Conservation (phyloP, 2,888 invertebrate species). For the Nasonovia ribisnigri region DNA sequence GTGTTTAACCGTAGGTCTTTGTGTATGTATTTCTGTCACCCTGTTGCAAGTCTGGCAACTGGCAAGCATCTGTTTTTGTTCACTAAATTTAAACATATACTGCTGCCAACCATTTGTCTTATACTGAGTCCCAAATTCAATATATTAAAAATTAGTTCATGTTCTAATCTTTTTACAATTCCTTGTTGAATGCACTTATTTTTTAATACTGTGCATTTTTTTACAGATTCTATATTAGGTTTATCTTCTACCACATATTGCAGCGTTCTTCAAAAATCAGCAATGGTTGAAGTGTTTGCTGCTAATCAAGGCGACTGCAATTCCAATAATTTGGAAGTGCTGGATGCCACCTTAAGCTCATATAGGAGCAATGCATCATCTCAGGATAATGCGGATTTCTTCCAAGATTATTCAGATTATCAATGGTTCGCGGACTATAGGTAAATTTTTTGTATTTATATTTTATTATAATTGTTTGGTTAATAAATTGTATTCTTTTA, state of each 20-base stretch:
- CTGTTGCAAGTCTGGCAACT: conserved; percentile 58
- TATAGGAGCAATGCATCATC: conserved; percentile 70
- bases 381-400: conserved; percentile 75
- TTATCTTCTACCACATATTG: conserved; percentile 57
- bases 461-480: conserved; percentile 5
- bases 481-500: conserved; percentile 17
- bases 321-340: conserved; percentile 73
- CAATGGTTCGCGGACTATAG: conserved; percentile 93
- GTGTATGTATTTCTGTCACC: conserved; percentile 58
- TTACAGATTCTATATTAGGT: conserved; percentile 59
- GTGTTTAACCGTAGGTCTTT: conserved; percentile 33
- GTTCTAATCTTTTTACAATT: conserved; percentile 34
- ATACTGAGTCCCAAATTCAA: conserved; percentile 49
- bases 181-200: conserved; percentile 6
- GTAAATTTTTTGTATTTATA: conserved; percentile 71
- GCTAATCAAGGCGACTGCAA: conserved; percentile 72
- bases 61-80: conserved; percentile 63
- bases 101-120: conserved; percentile 61
- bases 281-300: conserved; percentile 61
- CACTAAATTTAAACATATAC: conserved; percentile 64
- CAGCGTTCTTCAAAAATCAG: conserved; percentile 53
- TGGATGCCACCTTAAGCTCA: conserved; percentile 66
- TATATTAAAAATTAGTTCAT: conserved; percentile 61
- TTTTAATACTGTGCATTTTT: not conserved
- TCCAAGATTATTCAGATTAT: conserved; percentile 90